Base-by-base conservation (phyloP, 2,888 invertebrate genomes). In the Hyles lineata region DNA sequence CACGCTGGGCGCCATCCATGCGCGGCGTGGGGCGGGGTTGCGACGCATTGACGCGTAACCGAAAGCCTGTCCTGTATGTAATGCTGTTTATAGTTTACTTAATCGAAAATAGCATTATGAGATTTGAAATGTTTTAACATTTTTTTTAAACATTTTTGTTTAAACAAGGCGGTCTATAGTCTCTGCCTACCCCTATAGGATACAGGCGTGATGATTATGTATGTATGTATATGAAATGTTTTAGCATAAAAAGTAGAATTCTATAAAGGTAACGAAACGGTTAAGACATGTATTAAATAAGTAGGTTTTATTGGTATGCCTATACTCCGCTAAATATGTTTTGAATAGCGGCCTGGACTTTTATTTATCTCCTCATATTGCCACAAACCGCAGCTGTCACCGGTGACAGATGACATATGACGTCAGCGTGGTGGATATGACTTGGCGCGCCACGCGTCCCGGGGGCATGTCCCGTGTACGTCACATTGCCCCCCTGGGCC, bases 331-430 rank as follows among this genome's bases (percentile, higher is more conserved):
- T 43, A 43, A 43, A 43, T 15, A 43, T 43, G 11, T 43, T 19
- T 55, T n/a, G n/a, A 55, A 55, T 1, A 7, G 19, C 19, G n/a
- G 19, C n/a, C 1, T 17, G 55, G 5, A 55, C 17, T 55, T 55
- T n/a, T 17, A 55, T n/a, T 19, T n/a, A 17, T n/a, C n/a, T 55
- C n/a, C 7, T 55, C n/a, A n/a, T 55, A n/a, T 19, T 55, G 55
- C 50, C 32, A 50, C 62, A 55, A 77, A 11, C 43, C 78, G 43
- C 23, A 50, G 23, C 67, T 67, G 67, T 67, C 67, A 67, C 43
- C 43, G 8, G 50, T 50, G 67, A 50, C 50, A 67, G 23, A 43
- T 67, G 67, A 50, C 67, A 17, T 19, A n/a, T 67, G 67, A 67
- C 50, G 63, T 35, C 63, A 63, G n/a, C 43, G 21, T 32, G 43